These are phyloP conservation scores for Catharus ustulatus DNA, from an alignment of 2,797 vertebrate species.

Conservation along the genomic window DNA sequence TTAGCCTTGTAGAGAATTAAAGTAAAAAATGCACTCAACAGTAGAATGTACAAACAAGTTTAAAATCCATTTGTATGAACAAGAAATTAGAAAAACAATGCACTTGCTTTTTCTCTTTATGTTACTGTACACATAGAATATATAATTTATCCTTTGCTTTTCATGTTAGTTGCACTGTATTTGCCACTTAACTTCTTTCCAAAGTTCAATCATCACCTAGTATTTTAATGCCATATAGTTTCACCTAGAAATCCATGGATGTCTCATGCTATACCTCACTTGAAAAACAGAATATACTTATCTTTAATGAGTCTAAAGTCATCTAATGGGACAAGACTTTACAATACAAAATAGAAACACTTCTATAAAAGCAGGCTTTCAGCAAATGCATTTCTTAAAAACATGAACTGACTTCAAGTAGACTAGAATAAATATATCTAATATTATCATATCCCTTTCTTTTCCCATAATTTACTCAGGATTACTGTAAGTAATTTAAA, in stretches of 20 bases:
- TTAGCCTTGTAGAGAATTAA: neutral
- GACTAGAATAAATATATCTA: neutral
- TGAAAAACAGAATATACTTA: neutral
- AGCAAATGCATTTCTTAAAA: neutral
- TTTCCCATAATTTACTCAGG: neutral
- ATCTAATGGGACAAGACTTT: neutral
- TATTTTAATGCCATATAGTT: neutral
- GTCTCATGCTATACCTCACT: neutral
- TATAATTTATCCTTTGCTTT: neutral
- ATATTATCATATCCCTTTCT: neutral
- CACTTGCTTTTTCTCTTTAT: neutral
- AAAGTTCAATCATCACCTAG: neutral
- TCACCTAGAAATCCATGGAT: neutral
- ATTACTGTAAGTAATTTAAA: accelerated
- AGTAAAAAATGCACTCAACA: neutral
- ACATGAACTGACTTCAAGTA: neutral
- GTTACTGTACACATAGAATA: neutral
- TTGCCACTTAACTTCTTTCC: neutral
- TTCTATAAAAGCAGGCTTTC: neutral
- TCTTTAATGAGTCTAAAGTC: neutral
- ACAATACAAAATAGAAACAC: neutral
- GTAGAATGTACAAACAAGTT: neutral
- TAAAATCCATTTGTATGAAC: neutral
- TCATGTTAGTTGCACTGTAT: neutral
- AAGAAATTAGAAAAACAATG: neutral